Conservation (phyloP, 1,140 invertebrate genomes). For the Prorops nasuta region DNA sequence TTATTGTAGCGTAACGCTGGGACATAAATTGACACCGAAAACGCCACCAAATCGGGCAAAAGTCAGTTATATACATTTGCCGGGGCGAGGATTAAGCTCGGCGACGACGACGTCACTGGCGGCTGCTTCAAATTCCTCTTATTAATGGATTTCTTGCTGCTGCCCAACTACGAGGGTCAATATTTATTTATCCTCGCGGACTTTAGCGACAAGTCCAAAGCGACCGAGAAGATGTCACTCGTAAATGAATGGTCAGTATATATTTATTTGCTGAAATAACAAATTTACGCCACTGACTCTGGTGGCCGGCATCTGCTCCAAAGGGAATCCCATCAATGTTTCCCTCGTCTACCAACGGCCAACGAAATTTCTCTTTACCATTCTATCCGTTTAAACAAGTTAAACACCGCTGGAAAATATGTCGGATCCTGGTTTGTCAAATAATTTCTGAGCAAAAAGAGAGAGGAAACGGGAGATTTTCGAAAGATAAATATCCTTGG, state of each 20-base stretch:
- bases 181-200: slow-evolving; percentile 42
- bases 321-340: background rate
- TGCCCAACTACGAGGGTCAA: slow-evolving; percentile 37
- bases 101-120: background rate
- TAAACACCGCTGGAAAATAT: too few species aligned
- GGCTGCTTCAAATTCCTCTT: slow-evolving; percentile 37
- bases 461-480: too few species aligned
- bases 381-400: too few species aligned
- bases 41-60: slow-evolving; percentile 18
- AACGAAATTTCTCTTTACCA: too few species aligned
- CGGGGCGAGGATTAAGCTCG: slow-evolving; percentile 9
- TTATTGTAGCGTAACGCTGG: slow-evolving; percentile 35
- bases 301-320: slow-evolving; percentile 4
- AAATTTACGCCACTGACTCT: slow-evolving; percentile 30
- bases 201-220: slow-evolving; percentile 28
- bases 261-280: slow-evolving; percentile 42
- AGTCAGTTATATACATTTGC: background rate
- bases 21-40: slow-evolving; percentile 41
- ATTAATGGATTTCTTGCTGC: slow-evolving; percentile 51
- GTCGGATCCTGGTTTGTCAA: too few species aligned
- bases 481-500: too few species aligned
- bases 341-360: slow-evolving; percentile 15
- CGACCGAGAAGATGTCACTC: background rate
- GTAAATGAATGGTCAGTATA: slow-evolving; percentile 37
- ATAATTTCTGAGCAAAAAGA: too few species aligned